Conservation (phyloP, 2,113 vertebrate species). For the Salvator merianae region DNA sequence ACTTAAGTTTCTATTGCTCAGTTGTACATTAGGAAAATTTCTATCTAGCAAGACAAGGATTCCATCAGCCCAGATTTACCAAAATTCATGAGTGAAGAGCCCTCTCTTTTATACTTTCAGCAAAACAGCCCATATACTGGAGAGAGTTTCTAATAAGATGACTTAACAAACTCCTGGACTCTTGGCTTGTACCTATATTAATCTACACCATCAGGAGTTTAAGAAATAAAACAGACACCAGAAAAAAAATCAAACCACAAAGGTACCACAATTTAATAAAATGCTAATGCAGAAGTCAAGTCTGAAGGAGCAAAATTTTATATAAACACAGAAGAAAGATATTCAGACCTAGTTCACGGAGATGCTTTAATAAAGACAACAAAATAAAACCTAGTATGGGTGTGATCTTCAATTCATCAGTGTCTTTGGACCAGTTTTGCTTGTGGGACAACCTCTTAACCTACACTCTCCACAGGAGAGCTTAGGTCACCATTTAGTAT, state of each 20-base stretch:
- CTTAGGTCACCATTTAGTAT: conserved; percentile 35
- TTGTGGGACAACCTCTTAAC: conserved; percentile 37
- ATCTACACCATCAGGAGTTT: neutral
- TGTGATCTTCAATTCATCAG: conserved; percentile 22
- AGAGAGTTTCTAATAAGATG: neutral
- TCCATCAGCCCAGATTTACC: neutral
- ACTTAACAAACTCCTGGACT: neutral
- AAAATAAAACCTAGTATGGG: neutral
- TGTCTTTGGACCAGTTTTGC: conserved; percentile 47
- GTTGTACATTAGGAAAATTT: neutral
- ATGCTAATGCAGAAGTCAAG: neutral
- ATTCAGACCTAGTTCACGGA: conserved; percentile 14
- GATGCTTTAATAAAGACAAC: neutral
- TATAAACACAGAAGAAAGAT: neutral
- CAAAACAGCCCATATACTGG: neutral
- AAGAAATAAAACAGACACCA: neutral
- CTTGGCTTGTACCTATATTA: neutral
- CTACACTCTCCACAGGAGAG: neutral
- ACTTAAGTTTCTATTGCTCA: too few species aligned
- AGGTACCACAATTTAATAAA: neutral
- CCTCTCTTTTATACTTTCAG: neutral
- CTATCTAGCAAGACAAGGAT: neutral
- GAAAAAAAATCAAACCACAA: neutral
- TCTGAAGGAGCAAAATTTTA: neutral
- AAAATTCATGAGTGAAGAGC: neutral